These are phyloP conservation scores for Iguana delicatissima DNA, from an alignment of 2,797 vertebrate species.

Conservation along the genomic window DNA sequence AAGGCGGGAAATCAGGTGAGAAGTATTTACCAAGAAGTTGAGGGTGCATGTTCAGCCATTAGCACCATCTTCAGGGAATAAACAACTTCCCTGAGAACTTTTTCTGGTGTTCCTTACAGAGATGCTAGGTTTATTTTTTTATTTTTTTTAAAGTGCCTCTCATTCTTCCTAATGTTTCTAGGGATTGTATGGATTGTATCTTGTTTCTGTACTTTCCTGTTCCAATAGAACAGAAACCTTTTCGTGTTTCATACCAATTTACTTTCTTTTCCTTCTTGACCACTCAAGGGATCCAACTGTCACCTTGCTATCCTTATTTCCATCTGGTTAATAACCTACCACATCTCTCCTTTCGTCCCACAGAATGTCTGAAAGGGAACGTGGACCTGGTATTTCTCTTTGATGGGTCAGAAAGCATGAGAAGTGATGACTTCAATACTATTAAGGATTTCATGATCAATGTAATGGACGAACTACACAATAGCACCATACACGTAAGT, in stretches of 20 bases:
- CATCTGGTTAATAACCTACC: background rate
- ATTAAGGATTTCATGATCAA: conserved; percentile 83
- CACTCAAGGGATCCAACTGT: no score
- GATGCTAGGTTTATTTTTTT: no score
- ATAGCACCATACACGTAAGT: conserved; percentile 83
- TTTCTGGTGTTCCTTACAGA: background rate
- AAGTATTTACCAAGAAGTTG: background rate
- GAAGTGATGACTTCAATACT: conserved; percentile 50
- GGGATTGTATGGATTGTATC: background rate
- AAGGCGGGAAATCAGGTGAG: background rate
- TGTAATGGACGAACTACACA: conserved; percentile 79
- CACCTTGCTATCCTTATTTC: background rate
- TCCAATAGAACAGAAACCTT: background rate
- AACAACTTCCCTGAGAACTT: background rate
- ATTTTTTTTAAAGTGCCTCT: background rate
- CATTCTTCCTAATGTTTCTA: background rate
- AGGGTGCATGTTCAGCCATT: background rate
- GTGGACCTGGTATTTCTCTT: conserved; percentile 88
- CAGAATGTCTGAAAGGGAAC: conserved; percentile 83
- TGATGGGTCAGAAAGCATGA: conserved; percentile 85
- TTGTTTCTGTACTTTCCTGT: background rate
- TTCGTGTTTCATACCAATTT: background rate
- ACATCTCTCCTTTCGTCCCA: background rate
- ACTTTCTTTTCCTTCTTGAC: background rate
- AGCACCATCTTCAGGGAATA: background rate